These are phyloP conservation scores for Melanitta fusca DNA, from an alignment of 2,797 vertebrate species.

Conservation along the genomic window DNA sequence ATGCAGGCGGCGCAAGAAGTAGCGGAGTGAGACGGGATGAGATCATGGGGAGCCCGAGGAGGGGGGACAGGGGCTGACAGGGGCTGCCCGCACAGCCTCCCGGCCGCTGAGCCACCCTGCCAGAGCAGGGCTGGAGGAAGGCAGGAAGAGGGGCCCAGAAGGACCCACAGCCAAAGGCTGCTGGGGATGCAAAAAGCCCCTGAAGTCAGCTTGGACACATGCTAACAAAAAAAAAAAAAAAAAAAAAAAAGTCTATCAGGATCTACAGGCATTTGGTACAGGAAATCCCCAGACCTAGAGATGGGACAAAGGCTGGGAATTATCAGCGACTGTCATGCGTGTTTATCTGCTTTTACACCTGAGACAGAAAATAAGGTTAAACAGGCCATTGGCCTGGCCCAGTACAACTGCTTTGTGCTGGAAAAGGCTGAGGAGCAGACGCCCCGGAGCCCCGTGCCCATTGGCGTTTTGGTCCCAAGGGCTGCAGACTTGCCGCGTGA, in stretches of 20 bases:
- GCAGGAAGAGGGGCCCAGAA: accelerated
- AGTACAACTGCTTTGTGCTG: background rate
- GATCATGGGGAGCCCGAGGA: background rate
- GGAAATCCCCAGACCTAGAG: background rate
- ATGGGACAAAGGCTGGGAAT: background rate
- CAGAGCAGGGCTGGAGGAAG: background rate
- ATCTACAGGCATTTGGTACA: background rate
- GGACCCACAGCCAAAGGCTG: background rate
- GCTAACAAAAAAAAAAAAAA: too few relatives aligned
- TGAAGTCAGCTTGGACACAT: background rate
- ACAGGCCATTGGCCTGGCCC: background rate
- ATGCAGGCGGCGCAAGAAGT: background rate
- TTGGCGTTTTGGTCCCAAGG: background rate
- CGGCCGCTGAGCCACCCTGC: background rate
- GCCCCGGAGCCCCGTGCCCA: background rate
- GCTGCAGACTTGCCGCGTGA: background rate
- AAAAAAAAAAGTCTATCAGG: background rate
- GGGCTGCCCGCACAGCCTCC: background rate
- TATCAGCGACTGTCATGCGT: accelerated
- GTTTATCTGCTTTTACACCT: background rate
- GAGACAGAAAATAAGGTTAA: background rate
- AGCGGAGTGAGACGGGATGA: background rate
- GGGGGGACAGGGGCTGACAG: background rate
- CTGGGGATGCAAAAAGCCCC: background rate
- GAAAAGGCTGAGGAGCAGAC: background rate